Base-by-base conservation (phyloP, 2,888 invertebrate genomes). In the Slavum lentiscoides region DNA sequence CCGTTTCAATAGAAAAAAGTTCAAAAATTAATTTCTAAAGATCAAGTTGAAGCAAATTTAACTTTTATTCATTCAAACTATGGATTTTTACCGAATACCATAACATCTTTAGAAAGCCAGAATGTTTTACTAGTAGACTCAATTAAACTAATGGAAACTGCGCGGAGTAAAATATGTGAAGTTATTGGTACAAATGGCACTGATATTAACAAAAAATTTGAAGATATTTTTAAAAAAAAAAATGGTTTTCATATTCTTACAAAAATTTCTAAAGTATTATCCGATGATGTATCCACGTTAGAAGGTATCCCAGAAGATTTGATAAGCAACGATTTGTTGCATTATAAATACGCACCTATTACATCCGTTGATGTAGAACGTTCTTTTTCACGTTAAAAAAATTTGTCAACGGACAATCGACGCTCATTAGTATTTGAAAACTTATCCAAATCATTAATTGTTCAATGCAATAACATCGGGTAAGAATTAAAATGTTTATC, bases 201-300 rank as follows among this genome's bases (percentile, higher is more conserved):
- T 39, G n/a, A 66, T n/a, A 66, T 39, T 66, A 66, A 39, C 66
- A 66, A 66, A 17, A 37, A 66, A 66, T 39, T 19, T 66, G 66
- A 39, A 66, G 39, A 66, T 66, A n/a, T 66, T 39, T 39, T 62
- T 66, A 39, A n/a, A 43, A 67, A 67, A 43, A 67, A 43, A 7
- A 43, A 43, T 67, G 67, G 43, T n/a, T 67, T 67, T 19, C 19
- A 67, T 43, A n/a, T 67, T 67, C 2, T 67, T n/a, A 67, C n/a
- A n/a, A 67, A 43, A 39, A 67, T 67, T n/a, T 67, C 43, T n/a
- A 43, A 67, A 67, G 13, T 67, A 43, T 21, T 67, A 67, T 39
- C n/a, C 43, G 39, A 13, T 21, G 43, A 67, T 2, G n/a, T 39
- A n/a, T 39, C n/a, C n/a, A n/a, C n/a, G n/a, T n/a, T n/a, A n/a